Evolutionary conservation across 1,140 invertebrate species (phyloP).

Genomic region (Ylistrum balloti): DNA sequence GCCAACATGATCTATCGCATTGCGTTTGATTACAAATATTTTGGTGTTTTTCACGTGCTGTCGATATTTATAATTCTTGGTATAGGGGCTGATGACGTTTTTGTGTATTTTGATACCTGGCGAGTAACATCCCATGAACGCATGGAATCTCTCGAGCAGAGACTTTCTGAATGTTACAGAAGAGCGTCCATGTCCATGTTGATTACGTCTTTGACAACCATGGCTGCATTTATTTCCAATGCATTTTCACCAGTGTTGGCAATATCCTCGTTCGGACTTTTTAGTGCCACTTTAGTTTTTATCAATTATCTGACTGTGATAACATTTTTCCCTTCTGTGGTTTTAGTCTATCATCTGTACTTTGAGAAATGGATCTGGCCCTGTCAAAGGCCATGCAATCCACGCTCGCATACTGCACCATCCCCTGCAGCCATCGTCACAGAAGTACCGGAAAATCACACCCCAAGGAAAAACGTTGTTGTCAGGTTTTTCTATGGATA

Average conservation of each 20-base stretch:
- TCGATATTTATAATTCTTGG: conserved; percentile 72
- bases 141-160: conserved; percentile 60
- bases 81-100: conserved; percentile 70
- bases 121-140: conserved; percentile 42
- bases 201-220: conserved; percentile 71
- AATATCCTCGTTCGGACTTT: conserved; percentile 70
- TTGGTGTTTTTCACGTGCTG: conserved; percentile 70
- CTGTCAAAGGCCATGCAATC: not conserved
- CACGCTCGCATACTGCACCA: not conserved
- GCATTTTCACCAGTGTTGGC: conserved; percentile 64
- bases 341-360: not conserved
- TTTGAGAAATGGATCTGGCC: not conserved
- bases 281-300: conserved; percentile 65
- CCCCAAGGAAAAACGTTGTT: not conserved
- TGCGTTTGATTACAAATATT: conserved; percentile 65
- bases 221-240: conserved; percentile 66
- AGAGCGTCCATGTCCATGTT: conserved; percentile 66
- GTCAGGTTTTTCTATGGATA: not conserved
- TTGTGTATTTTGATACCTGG: conserved; percentile 70
- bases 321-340: conserved; percentile 25
- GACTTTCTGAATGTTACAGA: conserved; percentile 67
- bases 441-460: not conserved
- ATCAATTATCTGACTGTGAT: conserved; percentile 67
- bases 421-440: not conserved
- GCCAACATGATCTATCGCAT: conserved; percentile 69